These are phyloP conservation scores for Mormyrus proboscirostris DNA, from an alignment of 2,797 vertebrate genomes.

Conservation along the genomic window DNA sequence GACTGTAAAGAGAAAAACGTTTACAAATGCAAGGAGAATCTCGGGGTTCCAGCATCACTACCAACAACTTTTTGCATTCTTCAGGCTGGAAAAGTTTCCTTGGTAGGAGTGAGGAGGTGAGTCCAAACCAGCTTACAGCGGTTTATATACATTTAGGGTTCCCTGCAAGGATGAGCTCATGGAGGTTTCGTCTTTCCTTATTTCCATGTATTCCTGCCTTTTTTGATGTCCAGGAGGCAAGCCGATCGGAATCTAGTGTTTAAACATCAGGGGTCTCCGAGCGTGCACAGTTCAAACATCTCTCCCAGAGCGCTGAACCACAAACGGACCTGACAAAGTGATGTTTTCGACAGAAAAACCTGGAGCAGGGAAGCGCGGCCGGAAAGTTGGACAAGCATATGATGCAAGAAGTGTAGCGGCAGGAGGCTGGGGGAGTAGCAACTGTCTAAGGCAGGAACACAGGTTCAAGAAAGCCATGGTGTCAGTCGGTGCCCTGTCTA, in stretches of 20 bases:
- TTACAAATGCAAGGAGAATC: neutral
- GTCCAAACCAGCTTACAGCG: neutral
- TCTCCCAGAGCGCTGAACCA: neutral
- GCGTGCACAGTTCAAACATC: neutral
- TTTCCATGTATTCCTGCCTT: neutral
- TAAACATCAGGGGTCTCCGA: neutral
- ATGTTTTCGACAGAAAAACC: neutral
- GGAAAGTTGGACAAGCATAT: neutral
- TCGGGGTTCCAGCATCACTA: neutral
- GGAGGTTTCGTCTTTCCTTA: neutral
- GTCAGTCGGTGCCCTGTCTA: neutral
- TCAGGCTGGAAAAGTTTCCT: neutral
- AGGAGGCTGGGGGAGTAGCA: neutral
- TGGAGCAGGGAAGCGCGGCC: neutral
- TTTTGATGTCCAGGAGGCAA: neutral
- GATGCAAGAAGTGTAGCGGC: neutral
- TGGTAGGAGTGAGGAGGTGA: neutral
- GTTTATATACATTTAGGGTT: neutral
- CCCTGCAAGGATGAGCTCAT: conserved; percentile 9
- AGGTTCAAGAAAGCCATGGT: neutral
- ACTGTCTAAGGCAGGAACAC: neutral
- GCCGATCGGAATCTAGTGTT: neutral
- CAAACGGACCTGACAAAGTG: neutral
- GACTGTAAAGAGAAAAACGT: neutral
- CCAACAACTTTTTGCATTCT: neutral